phyloP scores from a whole-genome alignment of 2,797 vertebrate genomes.

The Macrochelys suwanniensis region DNA sequence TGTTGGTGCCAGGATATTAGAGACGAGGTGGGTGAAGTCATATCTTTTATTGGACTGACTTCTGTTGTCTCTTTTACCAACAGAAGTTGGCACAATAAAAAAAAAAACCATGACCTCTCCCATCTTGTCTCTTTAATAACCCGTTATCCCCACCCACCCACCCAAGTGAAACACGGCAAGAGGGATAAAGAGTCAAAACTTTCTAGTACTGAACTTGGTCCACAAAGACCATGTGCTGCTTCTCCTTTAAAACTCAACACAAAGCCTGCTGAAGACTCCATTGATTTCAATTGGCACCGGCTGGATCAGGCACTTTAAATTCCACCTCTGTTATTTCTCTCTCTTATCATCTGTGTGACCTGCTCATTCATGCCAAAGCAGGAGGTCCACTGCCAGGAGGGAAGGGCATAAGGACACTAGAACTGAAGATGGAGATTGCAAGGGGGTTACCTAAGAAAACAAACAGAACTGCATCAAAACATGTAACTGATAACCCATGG shows the following conservation, averaged over 20 bases:
- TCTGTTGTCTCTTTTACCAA: background rate
- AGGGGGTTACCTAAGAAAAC: background rate
- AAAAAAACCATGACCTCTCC: background rate
- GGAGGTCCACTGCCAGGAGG: background rate
- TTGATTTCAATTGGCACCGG: background rate
- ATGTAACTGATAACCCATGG: background rate
- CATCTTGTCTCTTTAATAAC: background rate
- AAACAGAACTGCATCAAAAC: background rate
- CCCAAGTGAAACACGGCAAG: background rate
- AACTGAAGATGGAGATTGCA: background rate
- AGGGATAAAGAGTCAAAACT: background rate
- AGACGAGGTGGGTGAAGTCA: background rate
- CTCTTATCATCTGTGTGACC: background rate
- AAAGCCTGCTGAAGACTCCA: background rate
- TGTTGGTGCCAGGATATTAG: background rate
- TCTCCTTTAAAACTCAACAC: background rate
- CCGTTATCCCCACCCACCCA: accelerated
- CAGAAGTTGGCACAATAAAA: background rate
- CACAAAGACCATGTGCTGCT: background rate
- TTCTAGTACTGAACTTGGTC: background rate
- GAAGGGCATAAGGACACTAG: background rate
- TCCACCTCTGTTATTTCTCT: background rate
- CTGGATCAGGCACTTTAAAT: background rate
- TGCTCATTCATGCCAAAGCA: background rate
- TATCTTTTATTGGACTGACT: background rate